Evolutionary conservation across 2,888 invertebrate genomes (phyloP).

Genomic region (Troides oblongomaculatus): DNA sequence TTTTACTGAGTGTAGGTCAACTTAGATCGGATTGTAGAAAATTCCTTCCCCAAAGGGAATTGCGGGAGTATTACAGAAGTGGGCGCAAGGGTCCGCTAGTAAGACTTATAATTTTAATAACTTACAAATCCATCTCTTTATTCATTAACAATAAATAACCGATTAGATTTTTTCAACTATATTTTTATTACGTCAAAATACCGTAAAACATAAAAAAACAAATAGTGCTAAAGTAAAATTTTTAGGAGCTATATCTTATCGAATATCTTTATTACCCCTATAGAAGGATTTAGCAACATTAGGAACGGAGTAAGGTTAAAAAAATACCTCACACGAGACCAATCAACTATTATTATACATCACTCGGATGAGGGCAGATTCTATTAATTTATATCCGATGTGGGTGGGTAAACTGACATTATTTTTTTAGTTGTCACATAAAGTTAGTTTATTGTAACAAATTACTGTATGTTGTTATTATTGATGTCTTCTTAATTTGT

Average conservation of each 20-base stretch:
- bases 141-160: background rate
- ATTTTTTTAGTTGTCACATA: constrained; percentile 63
- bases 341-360: constrained; percentile 75
- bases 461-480: constrained; percentile 69
- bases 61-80: too few relatives aligned
- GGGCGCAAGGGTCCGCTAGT: too few relatives aligned
- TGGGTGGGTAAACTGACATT: constrained; percentile 78
- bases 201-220: background rate
- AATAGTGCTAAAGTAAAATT: background rate
- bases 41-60: too few relatives aligned
- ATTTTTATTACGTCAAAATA: background rate
- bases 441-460: constrained; percentile 42
- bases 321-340: constrained; percentile 77
- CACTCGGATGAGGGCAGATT: constrained; percentile 72
- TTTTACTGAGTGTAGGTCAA: too few relatives aligned
- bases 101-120: too few relatives aligned
- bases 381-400: constrained; percentile 80
- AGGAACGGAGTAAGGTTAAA: constrained; percentile 62
- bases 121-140: background rate
- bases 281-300: constrained; percentile 60
- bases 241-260: constrained; percentile 12
- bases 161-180: background rate
- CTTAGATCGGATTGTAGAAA: too few relatives aligned
- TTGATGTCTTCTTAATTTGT: constrained; percentile 52
- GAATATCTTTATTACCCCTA: constrained; percentile 63